Conservation (phyloP, 2,888 invertebrate species). For the Neoitamus cyanurus region DNA sequence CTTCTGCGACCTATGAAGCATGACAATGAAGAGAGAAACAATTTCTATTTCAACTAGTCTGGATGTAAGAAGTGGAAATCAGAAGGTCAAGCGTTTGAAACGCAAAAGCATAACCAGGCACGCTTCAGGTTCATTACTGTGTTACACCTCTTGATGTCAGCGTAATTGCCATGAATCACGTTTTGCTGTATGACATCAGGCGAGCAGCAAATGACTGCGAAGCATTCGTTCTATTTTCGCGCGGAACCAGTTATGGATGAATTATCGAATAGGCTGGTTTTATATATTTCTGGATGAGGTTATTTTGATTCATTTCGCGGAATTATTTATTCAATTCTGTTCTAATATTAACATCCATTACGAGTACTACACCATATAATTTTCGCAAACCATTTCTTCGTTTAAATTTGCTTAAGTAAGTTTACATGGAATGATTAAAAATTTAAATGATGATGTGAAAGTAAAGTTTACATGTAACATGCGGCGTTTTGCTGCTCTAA, state of each 20-base stretch:
- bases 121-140: not conserved
- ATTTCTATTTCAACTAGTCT: not conserved
- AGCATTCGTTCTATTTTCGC: not conserved
- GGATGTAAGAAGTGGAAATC: not conserved
- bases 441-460: not conserved
- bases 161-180: not conserved
- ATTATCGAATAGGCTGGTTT: not conserved
- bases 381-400: not conserved
- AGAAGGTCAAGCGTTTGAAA: not conserved
- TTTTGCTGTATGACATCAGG: not conserved
- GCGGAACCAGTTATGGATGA: not conserved
- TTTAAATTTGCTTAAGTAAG: too few relatives aligned
- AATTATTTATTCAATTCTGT: not conserved
- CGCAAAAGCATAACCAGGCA: not conserved
- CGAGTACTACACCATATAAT: not conserved
- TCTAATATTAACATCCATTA: not conserved
- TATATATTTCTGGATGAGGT: not conserved
- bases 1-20: not conserved
- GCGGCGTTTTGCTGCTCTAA: not conserved
- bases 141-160: not conserved
- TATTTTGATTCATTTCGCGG: not conserved
- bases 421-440: not conserved
- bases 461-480: not conserved
- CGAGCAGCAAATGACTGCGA: not conserved
- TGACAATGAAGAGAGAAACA: not conserved